Base-by-base conservation (phyloP, 2,797 vertebrate species). In the Esox masquinongy region DNA sequence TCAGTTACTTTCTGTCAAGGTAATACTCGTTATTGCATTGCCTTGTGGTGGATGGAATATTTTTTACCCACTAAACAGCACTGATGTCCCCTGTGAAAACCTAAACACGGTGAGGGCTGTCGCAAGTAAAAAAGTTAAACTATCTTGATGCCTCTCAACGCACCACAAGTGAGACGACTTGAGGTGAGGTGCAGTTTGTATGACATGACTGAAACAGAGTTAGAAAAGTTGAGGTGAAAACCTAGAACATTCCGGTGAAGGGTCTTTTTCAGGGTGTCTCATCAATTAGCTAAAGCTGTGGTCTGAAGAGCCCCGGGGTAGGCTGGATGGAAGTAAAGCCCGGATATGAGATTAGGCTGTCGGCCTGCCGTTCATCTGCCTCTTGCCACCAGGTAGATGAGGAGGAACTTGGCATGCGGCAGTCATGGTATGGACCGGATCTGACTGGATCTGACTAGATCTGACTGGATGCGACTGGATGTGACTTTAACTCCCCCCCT, bases 201-300 rank as follows among this genome's bases (percentile, higher is more conserved):
- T 34, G 29, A 17, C 87, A 68, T 88, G 86, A 86, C 82, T 76
- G 84, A 73, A 79, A 80, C 61, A 76, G 85, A 86, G 88, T 86
- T 85, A 71, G 88, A 89, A 85, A 91, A 90, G 89, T 92, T 90
- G 88, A 90, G 90, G 85, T 88, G 90, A 85, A 83, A 86, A 86
- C 90, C 84, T 56, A 82, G 89, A 91, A 91, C 70, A 75, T 47
- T 31, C 74, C 70, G 70, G 88, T 86, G 91, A 91, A 90, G 89
- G 86, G 82, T 93, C 85, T 92, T 90, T 90, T 92, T 91, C 90
- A 91, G 87, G 87, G 88, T 93, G 94, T 94, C 94, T 92, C 82
- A 90, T 92, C 92, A 92, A 95, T 95, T 95, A 94, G 89, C 87
- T 85, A 95, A 94, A 94, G 90, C 94, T 89, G 88, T 87, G 79